Evolutionary conservation across 2,113 vertebrate species (phyloP).

Genomic region (Dicaeum eximium): DNA sequence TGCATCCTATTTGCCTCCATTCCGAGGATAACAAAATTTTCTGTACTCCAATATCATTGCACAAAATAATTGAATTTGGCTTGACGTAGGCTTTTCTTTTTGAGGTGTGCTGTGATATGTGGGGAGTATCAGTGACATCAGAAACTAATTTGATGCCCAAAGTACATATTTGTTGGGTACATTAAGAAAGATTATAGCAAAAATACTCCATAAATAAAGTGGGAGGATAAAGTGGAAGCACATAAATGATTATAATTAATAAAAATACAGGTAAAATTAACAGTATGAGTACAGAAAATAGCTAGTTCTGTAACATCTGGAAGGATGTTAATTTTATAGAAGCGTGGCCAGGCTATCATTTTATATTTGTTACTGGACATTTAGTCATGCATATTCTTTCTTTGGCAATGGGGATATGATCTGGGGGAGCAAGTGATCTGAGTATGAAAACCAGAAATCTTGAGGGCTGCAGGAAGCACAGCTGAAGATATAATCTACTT

Average conservation of each 20-base stretch:
- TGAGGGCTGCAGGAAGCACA: neutral
- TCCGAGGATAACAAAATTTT: neutral
- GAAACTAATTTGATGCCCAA: neutral
- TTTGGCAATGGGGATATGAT: neutral
- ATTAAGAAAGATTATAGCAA: neutral
- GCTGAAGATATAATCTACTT: conserved; percentile 22
- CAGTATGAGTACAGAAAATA: neutral
- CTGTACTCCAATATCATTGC: neutral
- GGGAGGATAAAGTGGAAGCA: neutral
- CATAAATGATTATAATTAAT: neutral
- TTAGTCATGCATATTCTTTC: neutral
- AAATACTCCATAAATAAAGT: neutral
- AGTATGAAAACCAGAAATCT: neutral
- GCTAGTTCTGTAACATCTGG: neutral
- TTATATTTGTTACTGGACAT: neutral
- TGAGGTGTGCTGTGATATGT: neutral
- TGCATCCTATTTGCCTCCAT: neutral
- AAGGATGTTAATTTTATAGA: neutral
- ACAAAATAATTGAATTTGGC: neutral
- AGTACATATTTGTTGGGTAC: neutral
- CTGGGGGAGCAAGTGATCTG: neutral
- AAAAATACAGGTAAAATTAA: neutral
- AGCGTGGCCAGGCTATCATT: neutral
- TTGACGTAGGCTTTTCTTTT: neutral
- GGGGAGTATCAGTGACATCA: neutral